Evolutionary conservation across 2,113 vertebrate genomes (phyloP).

Genomic region (Hippocampus guttulatus): DNA sequence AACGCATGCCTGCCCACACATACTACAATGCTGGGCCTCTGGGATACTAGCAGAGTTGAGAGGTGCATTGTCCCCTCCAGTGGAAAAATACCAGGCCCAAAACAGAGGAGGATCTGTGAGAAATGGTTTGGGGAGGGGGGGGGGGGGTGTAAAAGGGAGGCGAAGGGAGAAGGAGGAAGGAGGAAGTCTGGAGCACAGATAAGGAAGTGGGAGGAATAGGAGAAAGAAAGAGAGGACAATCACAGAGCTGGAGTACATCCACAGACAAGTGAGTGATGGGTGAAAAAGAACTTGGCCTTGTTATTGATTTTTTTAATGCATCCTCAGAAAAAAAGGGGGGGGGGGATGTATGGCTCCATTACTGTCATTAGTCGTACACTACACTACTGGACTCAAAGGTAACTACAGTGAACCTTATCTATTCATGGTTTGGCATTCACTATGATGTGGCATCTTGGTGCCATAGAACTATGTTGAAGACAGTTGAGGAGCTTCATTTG

Average conservation of each 20-base stretch:
- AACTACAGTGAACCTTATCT: neutral
- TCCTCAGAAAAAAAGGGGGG: neutral
- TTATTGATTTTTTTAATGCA: slow-evolving; percentile 35
- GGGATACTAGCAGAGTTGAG: slow-evolving; percentile 32
- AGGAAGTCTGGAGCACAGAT: slow-evolving; percentile 73
- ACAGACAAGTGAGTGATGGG: slow-evolving; percentile 10
- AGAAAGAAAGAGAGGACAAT: slow-evolving; percentile 19
- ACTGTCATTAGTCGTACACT: neutral
- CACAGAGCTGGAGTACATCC: slow-evolving; percentile 2
- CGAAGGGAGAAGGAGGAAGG: slow-evolving; percentile 41
- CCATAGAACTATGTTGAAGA: neutral
- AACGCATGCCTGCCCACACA: slow-evolving; percentile 38
- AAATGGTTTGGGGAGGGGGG: slow-evolving; percentile 24
- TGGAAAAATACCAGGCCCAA: slow-evolving; percentile 60
- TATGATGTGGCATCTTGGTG: neutral
- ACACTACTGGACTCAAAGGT: neutral
- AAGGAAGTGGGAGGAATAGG: slow-evolving; percentile 65
- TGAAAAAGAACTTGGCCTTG: slow-evolving; percentile 15
- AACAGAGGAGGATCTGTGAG: slow-evolving; percentile 60
- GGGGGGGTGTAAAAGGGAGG: slow-evolving; percentile 7
- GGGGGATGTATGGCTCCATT: neutral
- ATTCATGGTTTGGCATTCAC: neutral
- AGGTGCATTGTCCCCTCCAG: slow-evolving; percentile 33
- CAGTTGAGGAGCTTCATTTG: neutral
- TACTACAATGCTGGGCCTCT: slow-evolving; percentile 43